Conservation (phyloP, 1,140 invertebrate species). For the Brachionus asplanchnoidis region DNA sequence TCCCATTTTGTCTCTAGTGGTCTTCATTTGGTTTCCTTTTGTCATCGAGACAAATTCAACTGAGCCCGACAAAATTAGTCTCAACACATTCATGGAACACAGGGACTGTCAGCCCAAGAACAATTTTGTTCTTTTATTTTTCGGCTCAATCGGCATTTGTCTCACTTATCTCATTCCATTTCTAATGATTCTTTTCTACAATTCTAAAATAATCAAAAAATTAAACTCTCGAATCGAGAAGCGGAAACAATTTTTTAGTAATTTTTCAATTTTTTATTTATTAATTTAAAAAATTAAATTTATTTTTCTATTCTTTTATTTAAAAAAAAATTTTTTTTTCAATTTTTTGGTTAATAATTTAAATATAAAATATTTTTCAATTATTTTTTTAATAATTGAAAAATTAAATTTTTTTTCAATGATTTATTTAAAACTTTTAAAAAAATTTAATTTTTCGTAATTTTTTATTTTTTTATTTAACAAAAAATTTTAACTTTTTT, state of each 20-base stretch:
- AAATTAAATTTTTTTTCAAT: not conserved
- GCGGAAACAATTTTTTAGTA: constrained; percentile 36
- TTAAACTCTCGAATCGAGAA: constrained; percentile 8
- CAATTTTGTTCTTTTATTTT: not conserved
- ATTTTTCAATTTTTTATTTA: not conserved
- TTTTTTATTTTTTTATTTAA: not conserved
- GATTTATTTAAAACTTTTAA: no score
- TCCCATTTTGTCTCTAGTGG: constrained; percentile 4
- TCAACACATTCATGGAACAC: not conserved
- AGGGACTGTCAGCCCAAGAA: constrained; percentile 7
- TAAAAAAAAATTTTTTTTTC: not conserved
- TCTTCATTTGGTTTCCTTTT: constrained; percentile 36
- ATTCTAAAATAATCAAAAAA: constrained; percentile 14
- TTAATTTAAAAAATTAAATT: not conserved
- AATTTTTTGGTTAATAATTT: not conserved
- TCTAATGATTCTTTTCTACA: constrained; percentile 31
- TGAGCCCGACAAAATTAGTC: not conserved
- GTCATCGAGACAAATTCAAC: not conserved
- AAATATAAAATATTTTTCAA: not conserved
- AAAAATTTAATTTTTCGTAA: no score
- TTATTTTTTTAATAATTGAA: not conserved
- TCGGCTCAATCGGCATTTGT: constrained; percentile 20
- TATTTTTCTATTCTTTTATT: no score
- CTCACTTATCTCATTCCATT: constrained; percentile 28
- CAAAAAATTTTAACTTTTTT: no score